Percentiles rank a stretch among this genome's conserved stretches.
Conservation (phyloP, 2,888 invertebrate species). For the Tenthredo livida region DNA sequence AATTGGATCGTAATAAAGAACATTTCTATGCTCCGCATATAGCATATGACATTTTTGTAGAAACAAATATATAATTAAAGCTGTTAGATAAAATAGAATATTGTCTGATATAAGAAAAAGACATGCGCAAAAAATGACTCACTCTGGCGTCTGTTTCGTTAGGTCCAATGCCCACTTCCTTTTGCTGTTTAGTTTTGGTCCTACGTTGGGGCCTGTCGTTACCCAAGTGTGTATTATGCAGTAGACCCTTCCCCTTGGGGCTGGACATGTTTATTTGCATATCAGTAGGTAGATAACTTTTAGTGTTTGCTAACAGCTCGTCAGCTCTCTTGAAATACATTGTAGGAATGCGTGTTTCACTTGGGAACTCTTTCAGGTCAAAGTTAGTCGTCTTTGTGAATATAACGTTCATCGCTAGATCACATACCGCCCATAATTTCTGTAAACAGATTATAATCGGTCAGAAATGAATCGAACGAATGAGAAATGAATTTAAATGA, state of each 20-base stretch:
- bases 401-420: slow-evolving; percentile 94
- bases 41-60: background rate
- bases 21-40: background rate
- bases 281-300: slow-evolving; percentile 91
- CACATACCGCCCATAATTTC: slow-evolving; percentile 98
- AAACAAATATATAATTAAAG: background rate
- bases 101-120: background rate
- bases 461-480: slow-evolving; percentile 25
- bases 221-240: slow-evolving; percentile 74
- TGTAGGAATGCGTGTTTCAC: slow-evolving; percentile 91
- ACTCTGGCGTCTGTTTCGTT: slow-evolving; percentile 83
- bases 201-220: slow-evolving; percentile 75
- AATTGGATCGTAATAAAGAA: background rate
- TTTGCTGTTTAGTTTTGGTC: slow-evolving; percentile 79
- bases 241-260: slow-evolving; percentile 72
- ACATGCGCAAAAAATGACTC: slow-evolving; percentile 62
- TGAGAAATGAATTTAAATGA: slow-evolving; percentile 41
- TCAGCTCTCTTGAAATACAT: slow-evolving; percentile 93
- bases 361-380: slow-evolving; percentile 93
- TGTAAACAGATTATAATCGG: slow-evolving; percentile 75
- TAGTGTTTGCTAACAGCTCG: slow-evolving; percentile 86
- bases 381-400: slow-evolving; percentile 92
- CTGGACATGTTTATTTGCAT: slow-evolving; percentile 82
- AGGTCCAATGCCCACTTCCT: slow-evolving; percentile 80
- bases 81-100: background rate